Conservation (phyloP, 2,113 vertebrate genomes). For the Ameiurus melas region DNA sequence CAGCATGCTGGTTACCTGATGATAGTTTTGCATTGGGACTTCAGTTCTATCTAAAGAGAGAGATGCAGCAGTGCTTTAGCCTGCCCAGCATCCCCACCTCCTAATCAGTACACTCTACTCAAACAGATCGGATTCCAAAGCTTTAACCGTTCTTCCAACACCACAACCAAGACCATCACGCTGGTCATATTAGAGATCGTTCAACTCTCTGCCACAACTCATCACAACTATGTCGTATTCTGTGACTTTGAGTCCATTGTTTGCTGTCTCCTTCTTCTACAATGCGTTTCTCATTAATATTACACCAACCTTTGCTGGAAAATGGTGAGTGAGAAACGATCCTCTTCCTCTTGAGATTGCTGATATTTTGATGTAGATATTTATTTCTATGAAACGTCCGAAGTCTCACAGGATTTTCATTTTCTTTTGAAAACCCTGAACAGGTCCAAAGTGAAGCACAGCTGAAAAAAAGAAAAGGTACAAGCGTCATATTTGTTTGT, state of each 20-base stretch:
- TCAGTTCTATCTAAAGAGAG: not conserved
- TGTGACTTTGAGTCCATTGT: not conserved
- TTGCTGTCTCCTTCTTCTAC: not conserved
- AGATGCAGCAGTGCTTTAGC: not conserved
- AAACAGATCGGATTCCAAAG: not conserved
- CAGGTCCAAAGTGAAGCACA: slow-evolving; percentile 27
- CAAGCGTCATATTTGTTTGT: not conserved
- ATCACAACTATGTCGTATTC: not conserved
- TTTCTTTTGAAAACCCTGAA: not conserved
- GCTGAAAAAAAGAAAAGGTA: slow-evolving; percentile 61
- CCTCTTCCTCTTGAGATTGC: not conserved
- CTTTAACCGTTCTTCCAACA: not conserved
- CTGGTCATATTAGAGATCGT: not conserved
- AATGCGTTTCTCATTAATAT: not conserved
- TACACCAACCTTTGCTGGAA: not conserved
- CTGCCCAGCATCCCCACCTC: not conserved
- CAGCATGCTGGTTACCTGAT: not conserved
- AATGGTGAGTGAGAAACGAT: not conserved
- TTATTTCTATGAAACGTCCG: not conserved
- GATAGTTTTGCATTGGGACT: not conserved
- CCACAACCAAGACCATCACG: not conserved
- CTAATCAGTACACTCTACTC: not conserved
- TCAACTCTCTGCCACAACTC: not conserved
- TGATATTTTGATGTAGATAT: not conserved
- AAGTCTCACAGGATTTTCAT: not conserved